Base-by-base conservation (phyloP, 2,113 vertebrate genomes). In the Platysteira castanea region DNA sequence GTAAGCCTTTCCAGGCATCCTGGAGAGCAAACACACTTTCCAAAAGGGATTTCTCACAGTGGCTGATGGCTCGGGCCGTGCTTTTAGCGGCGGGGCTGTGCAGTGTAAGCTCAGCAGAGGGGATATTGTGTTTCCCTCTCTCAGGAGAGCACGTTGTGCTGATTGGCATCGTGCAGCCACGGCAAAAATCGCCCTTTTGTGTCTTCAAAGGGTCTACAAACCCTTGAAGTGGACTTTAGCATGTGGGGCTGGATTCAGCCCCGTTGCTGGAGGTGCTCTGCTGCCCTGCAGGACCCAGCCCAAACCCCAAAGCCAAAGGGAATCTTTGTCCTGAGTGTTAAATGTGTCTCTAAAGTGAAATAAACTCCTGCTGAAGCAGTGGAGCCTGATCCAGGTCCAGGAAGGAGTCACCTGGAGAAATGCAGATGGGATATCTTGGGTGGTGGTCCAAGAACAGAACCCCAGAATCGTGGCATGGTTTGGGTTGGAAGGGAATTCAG, bases 1-100 rank as follows among this genome's bases (percentile, higher is more conserved):
- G 1, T 24, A 95, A 97, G 79, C 37, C 70, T 90, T 95, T 97
- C 96, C 96, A 96, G 92, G 90, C 94, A 33, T 35, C 50, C 68
- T 39, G 39, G 87, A 2, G 37, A 91, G 31, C 44, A 91, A 95
- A 87, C 10, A 42, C 53, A 1, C 88, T 96, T 89, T 76, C 96
- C 92, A 90, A 94, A 97, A 89, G 78, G 42, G 80, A 23, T 91
- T 96, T 91, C 92, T 68, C 7, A 3, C 18, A 8, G 47, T 47
- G 71, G 76, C 68, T 64, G 79, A 87, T 24, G 86, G 77, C 53
- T 89, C 37, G 28, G 88, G 64, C 61, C 27, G 4, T 53, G 95
- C 90, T 96, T 95, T 95, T 63, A 95, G 93, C 1, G 1, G 41
- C 1, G 59, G 54, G 28, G 73, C 92, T 96, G 92, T 4, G 57